Percentiles rank a stretch among this genome's conserved stretches.
Evolutionary conservation across 2,888 invertebrate species (phyloP).

Genomic region (Scaeva pyrastri): DNA sequence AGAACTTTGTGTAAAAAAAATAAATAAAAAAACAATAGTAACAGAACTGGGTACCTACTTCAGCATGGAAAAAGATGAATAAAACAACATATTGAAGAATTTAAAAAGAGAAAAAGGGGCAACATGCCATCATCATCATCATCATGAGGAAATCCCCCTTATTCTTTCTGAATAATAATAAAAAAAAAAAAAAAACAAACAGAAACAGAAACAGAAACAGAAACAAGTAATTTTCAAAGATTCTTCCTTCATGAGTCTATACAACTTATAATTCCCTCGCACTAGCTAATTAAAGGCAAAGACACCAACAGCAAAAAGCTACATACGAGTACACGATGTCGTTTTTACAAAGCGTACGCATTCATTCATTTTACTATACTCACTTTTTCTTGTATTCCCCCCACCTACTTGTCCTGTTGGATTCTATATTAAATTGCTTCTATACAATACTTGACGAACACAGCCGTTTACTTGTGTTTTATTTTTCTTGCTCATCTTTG

Average conservation of each 20-base stretch:
- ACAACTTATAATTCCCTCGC: constrained; percentile 33
- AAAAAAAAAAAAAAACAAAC: background rate
- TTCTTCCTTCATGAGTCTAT: constrained; percentile 16
- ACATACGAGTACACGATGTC: constrained; percentile 31
- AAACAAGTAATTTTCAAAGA: constrained; percentile 38
- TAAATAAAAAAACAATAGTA: constrained; percentile 19
- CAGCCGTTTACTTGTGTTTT: constrained; percentile 48
- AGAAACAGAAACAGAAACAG: too few relatives aligned
- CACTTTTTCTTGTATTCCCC: constrained; percentile 20
- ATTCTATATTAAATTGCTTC: constrained; percentile 22
- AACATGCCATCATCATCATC: constrained; percentile 12
- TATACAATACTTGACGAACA: constrained; percentile 40
- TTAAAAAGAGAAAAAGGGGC: constrained; percentile 24
- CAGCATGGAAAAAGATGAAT: constrained; percentile 43
- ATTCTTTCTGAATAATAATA: background rate
- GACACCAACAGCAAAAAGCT: constrained; percentile 25
- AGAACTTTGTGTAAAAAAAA: constrained; percentile 40
- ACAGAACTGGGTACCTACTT: constrained; percentile 32
- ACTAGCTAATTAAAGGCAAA: constrained; percentile 63
- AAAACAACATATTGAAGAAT: constrained; percentile 43
- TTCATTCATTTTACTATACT: constrained; percentile 67
- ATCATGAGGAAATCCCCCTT: constrained; percentile 32
- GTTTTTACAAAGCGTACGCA: constrained; percentile 63
- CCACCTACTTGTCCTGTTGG: background rate
- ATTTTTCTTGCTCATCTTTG: constrained; percentile 38